These are phyloP conservation scores for Tenebrio molitor DNA, from an alignment of 1,140 invertebrate species.

Conservation along the genomic window DNA sequence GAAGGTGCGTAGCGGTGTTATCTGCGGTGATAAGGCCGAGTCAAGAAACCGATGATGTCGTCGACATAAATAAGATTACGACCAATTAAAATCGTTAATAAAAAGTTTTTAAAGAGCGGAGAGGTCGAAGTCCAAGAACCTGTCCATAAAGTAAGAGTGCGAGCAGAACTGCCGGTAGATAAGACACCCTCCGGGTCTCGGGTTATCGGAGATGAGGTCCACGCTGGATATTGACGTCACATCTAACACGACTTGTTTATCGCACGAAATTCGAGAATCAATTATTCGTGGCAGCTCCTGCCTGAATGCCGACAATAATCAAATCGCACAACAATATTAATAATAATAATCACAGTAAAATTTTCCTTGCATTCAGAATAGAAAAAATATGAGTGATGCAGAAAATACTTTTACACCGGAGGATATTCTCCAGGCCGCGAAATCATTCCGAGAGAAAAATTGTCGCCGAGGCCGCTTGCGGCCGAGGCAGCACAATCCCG, in stretches of 20 bases:
- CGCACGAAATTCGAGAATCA: no score
- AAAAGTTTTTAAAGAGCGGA: slow-evolving; percentile 42
- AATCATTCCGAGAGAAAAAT: no score
- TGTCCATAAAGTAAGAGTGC: slow-evolving; percentile 47
- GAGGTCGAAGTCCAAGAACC: slow-evolving; percentile 48
- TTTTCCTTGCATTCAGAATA: no score
- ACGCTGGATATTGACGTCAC: slow-evolving; percentile 42
- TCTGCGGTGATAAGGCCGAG: background rate
- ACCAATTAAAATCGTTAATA: slow-evolving; percentile 48
- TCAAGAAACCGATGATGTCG: slow-evolving; percentile 24
- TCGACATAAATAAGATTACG: slow-evolving; percentile 47
- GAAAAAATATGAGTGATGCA: no score
- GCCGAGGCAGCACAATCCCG: no score
- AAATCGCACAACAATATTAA: no score
- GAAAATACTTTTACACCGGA: no score
- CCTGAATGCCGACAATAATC: no score
- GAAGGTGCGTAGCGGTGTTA: slow-evolving; percentile 24
- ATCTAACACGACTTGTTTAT: slow-evolving; percentile 39
- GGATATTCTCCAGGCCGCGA: no score
- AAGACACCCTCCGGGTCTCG: slow-evolving; percentile 48
- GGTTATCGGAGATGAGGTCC: slow-evolving; percentile 45
- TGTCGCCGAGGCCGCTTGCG: no score
- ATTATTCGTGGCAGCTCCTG: no score
- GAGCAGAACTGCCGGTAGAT: slow-evolving; percentile 50
- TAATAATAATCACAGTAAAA: no score